Conservation (phyloP, 2,113 vertebrate genomes). For the Clarias macrocephalus region DNA sequence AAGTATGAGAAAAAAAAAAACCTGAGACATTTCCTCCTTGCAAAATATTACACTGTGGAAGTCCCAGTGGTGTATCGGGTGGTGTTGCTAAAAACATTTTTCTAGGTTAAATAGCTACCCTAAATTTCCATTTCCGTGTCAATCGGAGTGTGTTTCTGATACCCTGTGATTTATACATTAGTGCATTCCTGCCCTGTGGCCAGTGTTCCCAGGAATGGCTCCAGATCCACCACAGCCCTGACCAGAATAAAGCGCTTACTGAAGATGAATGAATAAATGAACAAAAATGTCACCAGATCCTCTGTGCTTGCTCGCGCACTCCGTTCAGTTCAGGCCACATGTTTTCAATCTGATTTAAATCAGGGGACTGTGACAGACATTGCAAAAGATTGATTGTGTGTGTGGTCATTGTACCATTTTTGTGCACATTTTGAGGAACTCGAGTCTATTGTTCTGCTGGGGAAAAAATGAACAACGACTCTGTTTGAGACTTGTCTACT, state of each 20-base stretch:
- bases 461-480: neutral
- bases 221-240: slow-evolving; percentile 10
- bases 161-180: neutral
- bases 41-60: neutral
- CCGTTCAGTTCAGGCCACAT: slow-evolving; percentile 3
- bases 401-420: slow-evolving; percentile 4
- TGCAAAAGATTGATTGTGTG: slow-evolving; percentile 4
- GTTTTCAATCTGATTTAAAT: slow-evolving; percentile 1
- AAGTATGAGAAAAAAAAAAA: neutral
- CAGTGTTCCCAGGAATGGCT: neutral
- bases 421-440: neutral
- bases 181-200: slow-evolving; percentile 5
- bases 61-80: neutral
- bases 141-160: neutral
- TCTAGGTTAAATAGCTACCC: neutral
- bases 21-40: neutral
- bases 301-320: neutral
- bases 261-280: neutral
- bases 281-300: slow-evolving; percentile 21
- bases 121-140: neutral
- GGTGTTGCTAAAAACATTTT: neutral
- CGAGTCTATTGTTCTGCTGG: neutral
- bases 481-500: neutral
- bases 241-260: neutral
- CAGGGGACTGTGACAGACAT: neutral